Percentiles rank a stretch among this genome's conserved stretches.
phyloP scores from a whole-genome alignment of 1,140 invertebrate genomes.

The Sogatella furcifera region DNA sequence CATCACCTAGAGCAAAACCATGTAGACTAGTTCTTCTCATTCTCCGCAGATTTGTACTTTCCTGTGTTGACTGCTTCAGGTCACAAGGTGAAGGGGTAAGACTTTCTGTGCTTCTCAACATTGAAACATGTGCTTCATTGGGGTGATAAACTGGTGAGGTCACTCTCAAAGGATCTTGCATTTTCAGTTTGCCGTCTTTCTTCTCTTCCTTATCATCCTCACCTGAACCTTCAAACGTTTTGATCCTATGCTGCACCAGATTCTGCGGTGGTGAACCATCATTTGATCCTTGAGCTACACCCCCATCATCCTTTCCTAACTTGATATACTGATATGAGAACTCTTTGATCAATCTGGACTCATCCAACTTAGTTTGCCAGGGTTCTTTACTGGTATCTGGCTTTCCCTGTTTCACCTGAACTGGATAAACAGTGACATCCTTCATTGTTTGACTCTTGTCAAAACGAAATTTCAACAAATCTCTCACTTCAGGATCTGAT shows the following conservation, averaged over 20 bases:
- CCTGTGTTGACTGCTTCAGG: neutral
- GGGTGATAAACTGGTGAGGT: conserved; percentile 31
- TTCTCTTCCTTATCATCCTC: conserved; percentile 16
- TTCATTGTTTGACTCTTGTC: conserved; percentile 3
- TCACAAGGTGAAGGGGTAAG: neutral
- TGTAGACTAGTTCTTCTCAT: conserved; percentile 11
- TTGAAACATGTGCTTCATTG: conserved; percentile 37
- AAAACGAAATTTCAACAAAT: conserved; percentile 16
- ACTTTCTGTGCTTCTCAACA: conserved; percentile 11
- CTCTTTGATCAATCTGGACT: conserved; percentile 35
- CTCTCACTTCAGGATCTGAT: conserved; percentile 14
- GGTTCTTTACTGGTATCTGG: conserved; percentile 14
- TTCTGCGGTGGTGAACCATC: conserved; percentile 31
- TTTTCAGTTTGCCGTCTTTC: conserved; percentile 26
- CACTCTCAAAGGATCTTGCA: conserved; percentile 37
- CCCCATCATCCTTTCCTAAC: conserved; percentile 25
- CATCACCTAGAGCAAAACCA: conserved; percentile 11
- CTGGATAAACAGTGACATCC: conserved; percentile 4
- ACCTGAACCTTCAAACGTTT: conserved; percentile 20
- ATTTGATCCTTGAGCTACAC: conserved; percentile 1
- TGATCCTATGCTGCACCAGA: conserved; percentile 41
- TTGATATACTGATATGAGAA: conserved; percentile 39
- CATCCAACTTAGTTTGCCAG: conserved; percentile 34
- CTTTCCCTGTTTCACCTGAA: conserved; percentile 10
- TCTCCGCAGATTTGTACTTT: conserved; percentile 8